A percentile compares a stretch with the other conserved stretches of the same genome.
These are phyloP conservation scores for Pachycephus smyrnensis DNA, from an alignment of 2,888 invertebrate genomes.

Conservation along the genomic window DNA sequence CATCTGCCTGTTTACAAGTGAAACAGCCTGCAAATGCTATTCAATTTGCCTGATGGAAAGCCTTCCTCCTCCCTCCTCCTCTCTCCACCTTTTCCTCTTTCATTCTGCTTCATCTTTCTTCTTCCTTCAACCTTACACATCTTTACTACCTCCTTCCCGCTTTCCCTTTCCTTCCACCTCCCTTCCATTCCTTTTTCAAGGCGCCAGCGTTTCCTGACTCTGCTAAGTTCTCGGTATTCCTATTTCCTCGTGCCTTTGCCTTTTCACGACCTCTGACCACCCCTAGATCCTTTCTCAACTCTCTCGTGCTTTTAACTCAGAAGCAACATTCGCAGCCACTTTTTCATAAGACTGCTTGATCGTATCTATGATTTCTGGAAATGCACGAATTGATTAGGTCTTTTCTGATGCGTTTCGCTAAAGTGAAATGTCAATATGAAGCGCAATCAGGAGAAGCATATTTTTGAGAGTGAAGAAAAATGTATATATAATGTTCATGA, in stretches of 20 bases:
- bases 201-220: neutral
- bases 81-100: slow-evolving; percentile 15
- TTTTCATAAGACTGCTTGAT: neutral
- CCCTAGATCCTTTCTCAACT: slow-evolving; percentile 13
- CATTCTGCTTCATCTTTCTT: neutral
- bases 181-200: slow-evolving; percentile 3
- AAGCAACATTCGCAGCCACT: neutral
- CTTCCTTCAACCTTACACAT: slow-evolving; percentile 8
- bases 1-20: slow-evolving; percentile 37
- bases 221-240: slow-evolving; percentile 12
- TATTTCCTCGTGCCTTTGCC: slow-evolving; percentile 25
- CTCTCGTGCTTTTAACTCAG: neutral
- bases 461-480: neutral
- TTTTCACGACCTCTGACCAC: slow-evolving; percentile 25
- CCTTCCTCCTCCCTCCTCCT: slow-evolving; percentile 32
- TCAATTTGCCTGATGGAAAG: slow-evolving; percentile 30
- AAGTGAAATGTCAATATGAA: too few relatives aligned
- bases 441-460: too few relatives aligned
- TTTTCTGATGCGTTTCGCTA: neutral
- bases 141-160: slow-evolving; percentile 21
- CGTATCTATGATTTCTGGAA: neutral
- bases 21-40: slow-evolving; percentile 24
- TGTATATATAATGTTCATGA: too few relatives aligned
- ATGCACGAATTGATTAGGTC: neutral
- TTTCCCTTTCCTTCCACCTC: slow-evolving; percentile 4